These are phyloP conservation scores for Trematocara nigrifrons DNA, from an alignment of 2,113 vertebrate genomes.

Conservation along the genomic window DNA sequence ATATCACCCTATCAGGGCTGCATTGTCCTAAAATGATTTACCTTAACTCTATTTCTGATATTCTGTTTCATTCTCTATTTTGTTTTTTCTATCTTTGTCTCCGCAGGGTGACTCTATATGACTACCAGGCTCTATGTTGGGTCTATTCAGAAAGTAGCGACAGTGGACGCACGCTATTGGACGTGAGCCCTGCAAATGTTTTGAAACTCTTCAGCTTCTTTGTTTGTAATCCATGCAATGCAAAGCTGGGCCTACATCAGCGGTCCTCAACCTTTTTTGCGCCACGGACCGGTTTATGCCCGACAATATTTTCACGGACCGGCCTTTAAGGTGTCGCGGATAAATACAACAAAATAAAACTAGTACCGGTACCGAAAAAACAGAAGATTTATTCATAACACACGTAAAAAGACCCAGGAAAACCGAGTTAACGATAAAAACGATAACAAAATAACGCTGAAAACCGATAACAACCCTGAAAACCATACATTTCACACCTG, in stretches of 20 bases:
- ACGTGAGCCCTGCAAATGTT: slow-evolving; percentile 78
- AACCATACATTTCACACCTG: too few relatives aligned
- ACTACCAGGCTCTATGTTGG: slow-evolving; percentile 96
- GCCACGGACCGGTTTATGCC: too few relatives aligned
- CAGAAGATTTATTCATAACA: too few relatives aligned
- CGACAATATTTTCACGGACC: too few relatives aligned
- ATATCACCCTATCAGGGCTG: background rate
- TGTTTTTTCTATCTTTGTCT: background rate
- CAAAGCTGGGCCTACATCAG: background rate
- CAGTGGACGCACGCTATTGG: slow-evolving; percentile 83
- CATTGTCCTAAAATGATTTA: background rate
- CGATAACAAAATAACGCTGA: too few relatives aligned
- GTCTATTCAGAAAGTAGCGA: slow-evolving; percentile 91
- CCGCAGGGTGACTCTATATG: slow-evolving; percentile 90
- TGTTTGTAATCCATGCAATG: background rate
- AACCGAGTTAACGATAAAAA: too few relatives aligned
- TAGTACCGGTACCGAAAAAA: too few relatives aligned
- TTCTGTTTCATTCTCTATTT: background rate
- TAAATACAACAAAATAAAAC: too few relatives aligned
- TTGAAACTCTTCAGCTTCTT: background rate
- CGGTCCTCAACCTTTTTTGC: too few relatives aligned
- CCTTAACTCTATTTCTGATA: background rate
- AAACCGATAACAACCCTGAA: too few relatives aligned
- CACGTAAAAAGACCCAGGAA: too few relatives aligned
- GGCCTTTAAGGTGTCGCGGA: too few relatives aligned